Evolutionary conservation across 2,888 invertebrate species (phyloP).

Genomic region (Diogma glabrata): DNA sequence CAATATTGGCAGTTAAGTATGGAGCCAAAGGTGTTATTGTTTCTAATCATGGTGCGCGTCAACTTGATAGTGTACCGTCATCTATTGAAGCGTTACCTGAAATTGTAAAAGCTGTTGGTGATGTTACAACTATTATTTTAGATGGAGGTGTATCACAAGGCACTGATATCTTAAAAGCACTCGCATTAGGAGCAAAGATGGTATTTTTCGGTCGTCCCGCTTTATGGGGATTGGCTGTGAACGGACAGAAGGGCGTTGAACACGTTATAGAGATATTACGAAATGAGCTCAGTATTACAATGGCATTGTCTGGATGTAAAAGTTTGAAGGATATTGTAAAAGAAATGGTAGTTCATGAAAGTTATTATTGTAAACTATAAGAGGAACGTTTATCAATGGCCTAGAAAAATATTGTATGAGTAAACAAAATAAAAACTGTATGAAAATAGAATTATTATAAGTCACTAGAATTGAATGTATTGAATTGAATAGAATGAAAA

Average conservation of each 20-base stretch:
- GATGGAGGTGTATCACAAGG: conserved; percentile 81
- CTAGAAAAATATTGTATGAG: too few species aligned
- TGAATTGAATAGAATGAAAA: too few species aligned
- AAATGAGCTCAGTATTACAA: conserved; percentile 61
- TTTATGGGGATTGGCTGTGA: conserved; percentile 70
- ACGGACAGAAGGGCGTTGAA: conserved; percentile 67
- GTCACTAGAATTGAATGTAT: too few species aligned
- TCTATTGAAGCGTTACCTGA: conserved; percentile 72
- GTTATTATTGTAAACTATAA: conserved; percentile 36
- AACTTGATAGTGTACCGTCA: conserved; percentile 55
- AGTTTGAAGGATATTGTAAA: conserved; percentile 46
- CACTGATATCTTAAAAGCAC: conserved; percentile 79
- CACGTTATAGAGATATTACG: conserved; percentile 58
- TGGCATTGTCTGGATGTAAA: conserved; percentile 64
- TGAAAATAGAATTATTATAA: too few species aligned
- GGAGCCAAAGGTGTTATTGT: conserved; percentile 76
- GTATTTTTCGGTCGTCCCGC: conserved; percentile 81
- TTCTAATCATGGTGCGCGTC: conserved; percentile 89
- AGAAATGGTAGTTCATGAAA: conserved; percentile 60
- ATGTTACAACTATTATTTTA: conserved; percentile 64
- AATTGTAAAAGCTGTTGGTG: conserved; percentile 58
- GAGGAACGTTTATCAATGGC: too few species aligned
- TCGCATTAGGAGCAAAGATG: conserved; percentile 83
- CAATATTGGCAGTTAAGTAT: conserved; percentile 55
- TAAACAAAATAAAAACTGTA: too few species aligned